Conservation (phyloP, 1,140 invertebrate genomes). For the Leptonema lineaticorne region DNA sequence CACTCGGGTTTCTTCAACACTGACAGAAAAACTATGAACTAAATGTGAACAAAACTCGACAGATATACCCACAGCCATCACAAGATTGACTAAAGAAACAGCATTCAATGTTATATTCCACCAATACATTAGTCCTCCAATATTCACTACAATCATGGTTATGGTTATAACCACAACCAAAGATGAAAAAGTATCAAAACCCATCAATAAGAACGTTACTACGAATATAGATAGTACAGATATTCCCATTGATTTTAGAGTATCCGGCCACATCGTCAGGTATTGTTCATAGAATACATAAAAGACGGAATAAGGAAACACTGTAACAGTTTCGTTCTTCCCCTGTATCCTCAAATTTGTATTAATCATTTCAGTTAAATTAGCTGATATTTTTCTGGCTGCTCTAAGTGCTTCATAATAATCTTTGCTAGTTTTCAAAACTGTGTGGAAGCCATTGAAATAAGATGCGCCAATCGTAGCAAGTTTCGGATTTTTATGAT, state of each 20-base stretch:
- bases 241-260: constrained; percentile 81
- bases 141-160: constrained; percentile 88
- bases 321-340: constrained; percentile 63
- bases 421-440: constrained; percentile 88
- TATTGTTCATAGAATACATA: constrained; percentile 99
- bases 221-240: constrained; percentile 91
- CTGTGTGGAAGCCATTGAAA: constrained; percentile 95
- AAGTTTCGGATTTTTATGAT: constrained; percentile 47
- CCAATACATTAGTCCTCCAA: constrained; percentile 96
- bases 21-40: constrained; percentile 88
- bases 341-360: constrained; percentile 54
- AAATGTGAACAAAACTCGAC: constrained; percentile 99
- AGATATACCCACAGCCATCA: constrained; percentile 97
- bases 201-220: constrained; percentile 92
- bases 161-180: constrained; percentile 87
- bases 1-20: constrained; percentile 67
- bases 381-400: constrained; percentile 76
- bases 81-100: constrained; percentile 95
- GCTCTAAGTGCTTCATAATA: constrained; percentile 87
- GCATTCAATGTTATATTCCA: constrained; percentile 96
- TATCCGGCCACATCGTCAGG: constrained; percentile 92
- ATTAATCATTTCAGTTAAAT: constrained; percentile 80
- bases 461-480: constrained; percentile 70
- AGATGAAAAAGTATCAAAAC: constrained; percentile 88
- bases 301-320: constrained; percentile 98